Percentiles rank a stretch among this genome's conserved stretches.
These are phyloP conservation scores for Rhadina sibilatrix DNA, from an alignment of 2,113 vertebrate species.

Conservation along the genomic window DNA sequence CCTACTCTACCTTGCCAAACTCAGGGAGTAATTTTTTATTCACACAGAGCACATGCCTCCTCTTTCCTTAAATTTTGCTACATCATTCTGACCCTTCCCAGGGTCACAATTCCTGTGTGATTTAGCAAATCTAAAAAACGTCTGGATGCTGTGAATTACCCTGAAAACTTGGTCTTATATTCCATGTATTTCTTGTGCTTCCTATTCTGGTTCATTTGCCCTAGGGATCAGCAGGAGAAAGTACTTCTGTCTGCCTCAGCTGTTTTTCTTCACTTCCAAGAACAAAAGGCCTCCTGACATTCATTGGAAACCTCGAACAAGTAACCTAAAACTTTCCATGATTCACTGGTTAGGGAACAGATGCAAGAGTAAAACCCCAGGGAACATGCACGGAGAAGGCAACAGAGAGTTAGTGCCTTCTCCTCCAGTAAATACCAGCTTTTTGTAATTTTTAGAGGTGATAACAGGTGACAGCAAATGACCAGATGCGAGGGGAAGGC, in stretches of 20 bases:
- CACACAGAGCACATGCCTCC: background rate
- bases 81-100: background rate
- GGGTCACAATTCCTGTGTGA: background rate
- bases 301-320: background rate
- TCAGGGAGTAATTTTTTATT: background rate
- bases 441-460: background rate
- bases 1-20: background rate
- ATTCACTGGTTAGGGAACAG: background rate
- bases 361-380: background rate
- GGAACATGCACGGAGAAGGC: rapidly evolving
- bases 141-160: background rate
- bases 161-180: background rate
- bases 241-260: background rate
- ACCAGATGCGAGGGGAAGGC: background rate
- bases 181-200: background rate
- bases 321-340: background rate
- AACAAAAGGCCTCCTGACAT: background rate
- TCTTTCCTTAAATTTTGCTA: background rate
- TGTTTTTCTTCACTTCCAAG: background rate
- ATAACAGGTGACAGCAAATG: background rate
- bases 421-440: background rate
- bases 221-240: background rate
- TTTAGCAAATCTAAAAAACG: background rate
- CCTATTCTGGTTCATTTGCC: background rate
- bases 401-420: background rate